Evolutionary conservation across 2,797 vertebrate genomes (phyloP).

Genomic region (Microhierax caerulescens): DNA sequence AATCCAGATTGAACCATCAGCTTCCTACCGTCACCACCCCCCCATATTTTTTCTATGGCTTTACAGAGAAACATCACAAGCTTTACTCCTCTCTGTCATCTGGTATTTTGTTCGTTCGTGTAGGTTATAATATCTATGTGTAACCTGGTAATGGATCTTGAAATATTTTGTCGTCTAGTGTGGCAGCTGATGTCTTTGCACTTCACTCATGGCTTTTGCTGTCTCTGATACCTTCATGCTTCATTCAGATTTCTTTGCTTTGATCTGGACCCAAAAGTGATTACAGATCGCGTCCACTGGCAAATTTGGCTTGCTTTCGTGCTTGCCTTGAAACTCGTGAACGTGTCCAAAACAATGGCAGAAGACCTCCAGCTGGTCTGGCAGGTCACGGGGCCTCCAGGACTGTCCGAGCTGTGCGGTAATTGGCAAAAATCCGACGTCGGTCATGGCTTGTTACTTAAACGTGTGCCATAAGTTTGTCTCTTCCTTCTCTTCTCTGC

Average conservation of each 20-base stretch:
- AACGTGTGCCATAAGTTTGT: neutral
- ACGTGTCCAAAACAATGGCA: neutral
- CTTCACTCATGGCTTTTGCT: neutral
- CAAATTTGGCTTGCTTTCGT: neutral
- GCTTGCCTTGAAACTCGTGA: neutral
- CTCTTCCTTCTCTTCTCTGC: neutral
- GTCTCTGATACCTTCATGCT: neutral
- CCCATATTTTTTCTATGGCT: neutral
- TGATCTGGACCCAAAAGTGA: neutral
- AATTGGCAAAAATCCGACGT: neutral
- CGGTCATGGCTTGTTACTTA: neutral
- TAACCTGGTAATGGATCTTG: neutral
- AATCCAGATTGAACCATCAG: neutral
- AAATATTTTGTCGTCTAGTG: neutral
- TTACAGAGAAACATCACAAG: neutral
- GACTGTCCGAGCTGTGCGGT: rapidly evolving
- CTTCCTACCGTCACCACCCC: neutral
- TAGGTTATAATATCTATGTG: neutral
- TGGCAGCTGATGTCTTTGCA: neutral
- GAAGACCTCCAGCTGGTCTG: neutral
- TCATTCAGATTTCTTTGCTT: neutral
- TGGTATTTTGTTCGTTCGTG: neutral
- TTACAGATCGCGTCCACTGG: neutral
- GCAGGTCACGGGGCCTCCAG: neutral
- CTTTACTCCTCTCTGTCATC: neutral